phyloP scores from a whole-genome alignment of 2,888 invertebrate species.

The Polyommatus icarus region DNA sequence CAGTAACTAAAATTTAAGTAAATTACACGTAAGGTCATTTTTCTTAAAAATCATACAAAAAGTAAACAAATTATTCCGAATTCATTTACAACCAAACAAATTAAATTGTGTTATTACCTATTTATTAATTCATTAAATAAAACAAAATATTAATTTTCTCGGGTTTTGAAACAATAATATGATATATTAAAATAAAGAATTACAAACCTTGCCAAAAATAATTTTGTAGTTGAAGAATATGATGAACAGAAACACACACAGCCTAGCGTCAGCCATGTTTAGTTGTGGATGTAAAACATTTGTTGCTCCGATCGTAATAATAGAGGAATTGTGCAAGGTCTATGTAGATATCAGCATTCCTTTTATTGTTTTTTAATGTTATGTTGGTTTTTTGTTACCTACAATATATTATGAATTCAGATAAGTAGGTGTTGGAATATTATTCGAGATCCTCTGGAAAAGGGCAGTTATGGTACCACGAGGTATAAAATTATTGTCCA shows the following conservation, averaged over 20 bases:
- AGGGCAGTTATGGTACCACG: no score
- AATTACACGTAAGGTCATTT: no score
- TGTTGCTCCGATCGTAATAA: slow-evolving; percentile 61
- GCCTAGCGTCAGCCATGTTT: slow-evolving; percentile 62
- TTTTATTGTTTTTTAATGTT: background rate
- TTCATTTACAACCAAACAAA: no score
- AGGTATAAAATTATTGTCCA: no score
- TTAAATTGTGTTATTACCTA: no score
- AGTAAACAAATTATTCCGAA: no score
- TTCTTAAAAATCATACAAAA: no score
- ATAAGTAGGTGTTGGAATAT: background rate
- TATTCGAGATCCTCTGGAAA: no score
- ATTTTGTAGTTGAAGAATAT: slow-evolving; percentile 56
- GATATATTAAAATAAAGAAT: background rate
- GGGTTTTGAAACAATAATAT: background rate
- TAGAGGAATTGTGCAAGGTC: slow-evolving; percentile 67
- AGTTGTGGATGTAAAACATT: slow-evolving; percentile 60
- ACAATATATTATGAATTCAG: no score
- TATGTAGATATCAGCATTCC: slow-evolving; percentile 49
- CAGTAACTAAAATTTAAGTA: no score
- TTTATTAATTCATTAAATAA: no score
- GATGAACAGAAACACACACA: slow-evolving; percentile 56
- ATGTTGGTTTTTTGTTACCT: background rate
- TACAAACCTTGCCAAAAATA: slow-evolving; percentile 54
- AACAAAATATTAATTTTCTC: no score